Evolutionary conservation across 2,888 invertebrate species (phyloP), one percentile per base, ranked within the genome.

Genomic region (Molanna angustata): DNA sequence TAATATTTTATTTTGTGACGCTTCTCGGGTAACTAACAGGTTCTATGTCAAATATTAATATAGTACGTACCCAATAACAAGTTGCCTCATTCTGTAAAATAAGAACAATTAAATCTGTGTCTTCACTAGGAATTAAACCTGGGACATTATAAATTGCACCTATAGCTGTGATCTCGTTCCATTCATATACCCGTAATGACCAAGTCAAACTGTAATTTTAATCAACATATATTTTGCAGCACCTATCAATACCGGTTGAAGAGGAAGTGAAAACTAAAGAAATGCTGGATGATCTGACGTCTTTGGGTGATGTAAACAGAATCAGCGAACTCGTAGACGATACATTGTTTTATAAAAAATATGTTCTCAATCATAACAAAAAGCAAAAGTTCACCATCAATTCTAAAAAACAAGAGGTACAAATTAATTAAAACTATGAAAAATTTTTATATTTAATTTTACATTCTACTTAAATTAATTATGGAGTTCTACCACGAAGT

Each of bases 341-440:
- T 60, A 73, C 73, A 60, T 19, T 27, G 2, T 70, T 74, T 1
- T 76, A 76, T 59, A 72, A 61, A 45, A 76, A 74, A 59, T 76
- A 76, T 58, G 69, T 73, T 2, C 73, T 75, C 44, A 66, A 70
- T 60, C 69, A 61, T 57, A 74, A 69, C 42, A 72, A 72, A 14
- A 69, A 66, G 1, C 69, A 68, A 37, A 69, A 69, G 32, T 64
- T 76, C 37, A 63, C 71, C 4, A 76, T 76, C n/a, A 68, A 72
- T 64, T 19, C 65, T 63, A 3, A 71, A 65, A 61, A 73, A 40
- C 11, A 21, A 7, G 40, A 48, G 40, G 58, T 58, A 53, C 19
- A n/a, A 20, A 46, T 9, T 19, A 1, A 27, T 33, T 19, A 20
- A 11, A n/a, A 19, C 17, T 44, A n/a, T 42, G 14, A 16, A 40